These are phyloP conservation scores for Rhinella marina DNA, from an alignment of 2,797 vertebrate species.

Conservation along the genomic window DNA sequence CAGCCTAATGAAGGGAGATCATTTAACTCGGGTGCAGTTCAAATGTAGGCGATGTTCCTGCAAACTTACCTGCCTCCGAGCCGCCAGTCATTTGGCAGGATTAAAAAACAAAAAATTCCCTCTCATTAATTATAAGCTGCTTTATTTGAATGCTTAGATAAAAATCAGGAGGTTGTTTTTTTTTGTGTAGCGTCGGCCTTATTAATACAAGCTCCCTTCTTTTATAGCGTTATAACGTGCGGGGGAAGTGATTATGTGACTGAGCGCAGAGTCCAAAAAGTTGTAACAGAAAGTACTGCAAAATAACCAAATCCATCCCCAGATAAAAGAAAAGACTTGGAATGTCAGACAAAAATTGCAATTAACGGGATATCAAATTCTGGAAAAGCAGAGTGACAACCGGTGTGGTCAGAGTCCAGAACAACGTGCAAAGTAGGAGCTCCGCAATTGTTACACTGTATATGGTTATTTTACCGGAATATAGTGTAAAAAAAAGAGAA, in stretches of 20 bases:
- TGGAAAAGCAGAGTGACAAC: neutral
- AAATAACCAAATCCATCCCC: neutral
- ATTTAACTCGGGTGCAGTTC: slow-evolving; percentile 45
- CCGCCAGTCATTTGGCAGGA: slow-evolving; percentile 51
- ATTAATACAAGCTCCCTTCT: neutral
- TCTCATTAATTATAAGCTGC: slow-evolving; percentile 47
- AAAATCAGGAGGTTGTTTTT: neutral
- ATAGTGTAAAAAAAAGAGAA: too few relatives aligned
- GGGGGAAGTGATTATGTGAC: neutral
- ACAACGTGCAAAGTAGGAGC: neutral
- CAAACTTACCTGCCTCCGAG: slow-evolving; percentile 31
- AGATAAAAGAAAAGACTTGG: too few relatives aligned
- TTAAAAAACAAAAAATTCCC: slow-evolving; percentile 30
- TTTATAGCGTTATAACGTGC: neutral
- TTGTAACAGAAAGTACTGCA: neutral
- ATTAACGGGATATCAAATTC: neutral
- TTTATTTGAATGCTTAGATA: slow-evolving; percentile 44
- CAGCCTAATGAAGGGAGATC: slow-evolving; percentile 57
- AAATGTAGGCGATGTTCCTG: neutral
- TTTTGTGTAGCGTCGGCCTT: neutral
- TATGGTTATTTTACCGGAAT: too few relatives aligned
- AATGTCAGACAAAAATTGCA: neutral
- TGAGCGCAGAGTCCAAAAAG: neutral
- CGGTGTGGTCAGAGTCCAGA: neutral
- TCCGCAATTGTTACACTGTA: neutral